A percentile compares a stretch with the other conserved stretches of the same genome.
phyloP scores from a whole-genome alignment of 1,140 invertebrate genomes.

The Heliconius congener region DNA sequence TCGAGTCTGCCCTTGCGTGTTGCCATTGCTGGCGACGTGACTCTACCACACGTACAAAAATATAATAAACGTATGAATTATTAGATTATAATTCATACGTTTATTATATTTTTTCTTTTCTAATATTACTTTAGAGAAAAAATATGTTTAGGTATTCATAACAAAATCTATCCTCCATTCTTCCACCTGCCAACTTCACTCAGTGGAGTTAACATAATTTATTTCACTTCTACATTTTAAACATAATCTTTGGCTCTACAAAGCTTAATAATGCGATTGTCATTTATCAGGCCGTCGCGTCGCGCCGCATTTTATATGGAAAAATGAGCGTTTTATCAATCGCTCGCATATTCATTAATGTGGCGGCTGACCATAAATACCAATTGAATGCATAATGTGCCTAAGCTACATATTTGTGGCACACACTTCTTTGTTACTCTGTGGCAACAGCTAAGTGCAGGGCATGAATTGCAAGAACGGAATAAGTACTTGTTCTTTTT shows the following conservation, averaged over 20 bases:
- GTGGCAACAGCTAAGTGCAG: neutral
- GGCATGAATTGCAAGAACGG: neutral
- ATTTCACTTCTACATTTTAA: neutral
- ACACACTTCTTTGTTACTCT: slow-evolving; percentile 14
- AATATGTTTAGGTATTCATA: too few species aligned
- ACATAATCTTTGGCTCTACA: neutral
- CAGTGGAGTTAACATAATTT: neutral
- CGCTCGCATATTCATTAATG: slow-evolving; percentile 72
- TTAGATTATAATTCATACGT: too few species aligned
- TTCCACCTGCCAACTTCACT: too few species aligned
- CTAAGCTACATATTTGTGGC: slow-evolving; percentile 21
- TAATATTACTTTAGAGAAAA: too few species aligned
- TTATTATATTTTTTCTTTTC: too few species aligned
- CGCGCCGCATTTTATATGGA: slow-evolving; percentile 54
- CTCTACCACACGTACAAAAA: too few species aligned
- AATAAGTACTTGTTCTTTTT: too few species aligned
- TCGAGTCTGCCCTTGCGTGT: too few species aligned
- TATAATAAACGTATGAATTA: too few species aligned
- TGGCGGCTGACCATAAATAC: slow-evolving; percentile 62
- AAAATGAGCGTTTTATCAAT: slow-evolving; percentile 71
- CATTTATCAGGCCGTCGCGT: slow-evolving; percentile 14
- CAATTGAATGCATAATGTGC: slow-evolving; percentile 42
- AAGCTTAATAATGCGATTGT: slow-evolving; percentile 15
- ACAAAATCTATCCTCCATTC: too few species aligned
- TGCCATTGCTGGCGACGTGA: too few species aligned